Percentiles rank a stretch among this genome's conserved stretches.
Evolutionary conservation across 1,140 invertebrate genomes (phyloP).

Genomic region (Caerostris extrusa): DNA sequence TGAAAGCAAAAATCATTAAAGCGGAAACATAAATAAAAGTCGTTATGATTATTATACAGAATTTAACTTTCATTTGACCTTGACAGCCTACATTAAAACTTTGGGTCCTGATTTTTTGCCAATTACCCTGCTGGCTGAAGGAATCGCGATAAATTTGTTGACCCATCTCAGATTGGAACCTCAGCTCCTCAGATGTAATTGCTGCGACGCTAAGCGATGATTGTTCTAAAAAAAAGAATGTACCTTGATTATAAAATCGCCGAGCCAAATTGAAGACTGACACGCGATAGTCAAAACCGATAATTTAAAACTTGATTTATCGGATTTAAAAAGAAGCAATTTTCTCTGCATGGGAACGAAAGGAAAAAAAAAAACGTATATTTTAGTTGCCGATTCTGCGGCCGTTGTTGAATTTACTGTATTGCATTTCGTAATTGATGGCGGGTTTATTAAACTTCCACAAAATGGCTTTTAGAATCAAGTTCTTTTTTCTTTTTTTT

Average conservation of each 20-base stretch:
- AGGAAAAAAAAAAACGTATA: conserved; percentile 10
- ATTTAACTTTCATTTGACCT: conserved; percentile 67
- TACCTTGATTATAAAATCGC: conserved; percentile 74
- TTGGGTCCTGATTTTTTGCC: conserved; percentile 29
- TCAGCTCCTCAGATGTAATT: conserved; percentile 44
- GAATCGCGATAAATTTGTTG: conserved; percentile 54
- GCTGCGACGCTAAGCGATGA: conserved; percentile 51
- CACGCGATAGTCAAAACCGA: conserved; percentile 74
- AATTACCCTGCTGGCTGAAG: conserved; percentile 19
- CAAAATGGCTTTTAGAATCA: conserved; percentile 11
- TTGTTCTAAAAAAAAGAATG: conserved; percentile 70
- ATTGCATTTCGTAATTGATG: conserved; percentile 35
- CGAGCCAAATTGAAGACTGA: conserved; percentile 67
- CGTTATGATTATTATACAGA: neutral
- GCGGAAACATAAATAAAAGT: neutral
- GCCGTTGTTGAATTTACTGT: neutral
- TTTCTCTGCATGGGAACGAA: neutral
- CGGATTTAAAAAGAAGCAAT: conserved; percentile 72
- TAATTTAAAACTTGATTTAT: conserved; percentile 77
- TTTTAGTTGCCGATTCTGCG: neutral
- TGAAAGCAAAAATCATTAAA: conserved; percentile 18
- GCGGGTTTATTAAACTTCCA: conserved; percentile 2
- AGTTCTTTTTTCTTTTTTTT: neutral
- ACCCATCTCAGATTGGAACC: conserved; percentile 39
- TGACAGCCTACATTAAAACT: conserved; percentile 26